Evolutionary conservation across 30 jellyfish, hydroid and myxozoan species (phyloP), one percentile per base, ranked within the genome.

Genomic region (Aurelia aurita complex sp. Pacific): DNA sequence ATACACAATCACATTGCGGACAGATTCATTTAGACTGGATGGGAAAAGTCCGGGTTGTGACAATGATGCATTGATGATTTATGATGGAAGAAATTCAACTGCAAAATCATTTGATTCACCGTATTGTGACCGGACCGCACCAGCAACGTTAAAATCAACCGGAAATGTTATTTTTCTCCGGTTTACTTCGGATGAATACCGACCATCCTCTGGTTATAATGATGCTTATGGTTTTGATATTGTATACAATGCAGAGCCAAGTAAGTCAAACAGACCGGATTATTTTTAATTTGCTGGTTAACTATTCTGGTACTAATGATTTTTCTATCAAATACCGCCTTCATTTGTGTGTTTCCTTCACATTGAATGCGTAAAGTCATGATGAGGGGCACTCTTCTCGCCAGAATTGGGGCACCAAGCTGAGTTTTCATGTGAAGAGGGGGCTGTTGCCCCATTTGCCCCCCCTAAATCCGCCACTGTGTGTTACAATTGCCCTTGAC

Each of bases 1-100:
- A 34, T 69, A 76, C 73, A 83, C 70, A 5, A 94, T 94, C 67
- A 36, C 81, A 34, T 64, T 94, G 61, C 72, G 66, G 61, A 79
- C 86, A 23, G 77, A 64, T 2, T 71, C 86, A 29, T 94, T 94
- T 69, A 35, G 77, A 69, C 61, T 94, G 73, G 96, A 94, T 54
- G 93, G 93, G 34, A 69, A 80, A 67, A 74, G 83, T 53, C 94
- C 94, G 29, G 79, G 53, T 42, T 94, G 98, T 62, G 63, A 54
- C 38, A 82, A 86, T 19, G 98, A 94, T 63, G 90, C 95, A 33
- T 66, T 94, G 85, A 54, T 62, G 80, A 78, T 94, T 23, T 88
- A 94, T 51, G 98, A 94, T 83, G 98, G 98, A 13, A 85, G 77
- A 46, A 80, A 88, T 61, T 85, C 79, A 53, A 18, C 87, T 16